Percentiles rank a stretch among this genome's conserved stretches.
These are phyloP conservation scores for Thalassophryne amazonica DNA, from an alignment of 2,797 vertebrate genomes.

Conservation along the genomic window DNA sequence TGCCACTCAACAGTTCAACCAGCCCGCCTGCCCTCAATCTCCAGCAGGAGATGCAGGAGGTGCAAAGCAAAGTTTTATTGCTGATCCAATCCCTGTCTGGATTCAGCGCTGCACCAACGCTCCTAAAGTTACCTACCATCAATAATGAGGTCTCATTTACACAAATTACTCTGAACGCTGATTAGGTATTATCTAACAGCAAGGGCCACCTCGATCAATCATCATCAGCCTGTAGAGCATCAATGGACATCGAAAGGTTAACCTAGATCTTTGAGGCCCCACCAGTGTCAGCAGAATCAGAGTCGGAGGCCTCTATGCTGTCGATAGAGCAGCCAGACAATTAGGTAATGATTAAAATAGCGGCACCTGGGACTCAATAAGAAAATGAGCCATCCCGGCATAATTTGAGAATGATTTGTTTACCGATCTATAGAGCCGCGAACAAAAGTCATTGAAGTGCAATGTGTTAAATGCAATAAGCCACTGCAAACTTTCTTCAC, in stretches of 20 bases:
- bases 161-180: conserved; percentile 92
- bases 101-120: conserved; percentile 77
- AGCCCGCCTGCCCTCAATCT: conserved; percentile 66
- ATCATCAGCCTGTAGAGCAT: conserved; percentile 86
- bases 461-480: conserved; percentile 61
- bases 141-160: conserved; percentile 97
- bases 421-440: conserved; percentile 84
- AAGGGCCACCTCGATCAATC: conserved; percentile 91
- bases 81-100: conserved; percentile 72
- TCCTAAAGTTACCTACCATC: conserved; percentile 85
- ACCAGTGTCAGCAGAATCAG: conserved; percentile 96
- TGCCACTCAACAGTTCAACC: conserved; percentile 58
- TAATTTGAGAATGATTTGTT: conserved; percentile 90
- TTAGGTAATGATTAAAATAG: conserved; percentile 97
- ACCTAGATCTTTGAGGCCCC: conserved; percentile 84
- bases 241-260: conserved; percentile 93
- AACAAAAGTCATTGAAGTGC: conserved; percentile 72
- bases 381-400: conserved; percentile 89
- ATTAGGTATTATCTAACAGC: conserved; percentile 95
- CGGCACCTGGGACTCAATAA: conserved; percentile 84
- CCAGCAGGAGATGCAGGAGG: conserved; percentile 41
- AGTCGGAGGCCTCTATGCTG: conserved; percentile 81
- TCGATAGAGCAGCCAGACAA: conserved; percentile 95
- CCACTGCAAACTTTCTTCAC: conserved; percentile 53
- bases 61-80: conserved; percentile 75